Conservation (phyloP, 2,797 vertebrate species). For the Halcyon chelicuti region DNA sequence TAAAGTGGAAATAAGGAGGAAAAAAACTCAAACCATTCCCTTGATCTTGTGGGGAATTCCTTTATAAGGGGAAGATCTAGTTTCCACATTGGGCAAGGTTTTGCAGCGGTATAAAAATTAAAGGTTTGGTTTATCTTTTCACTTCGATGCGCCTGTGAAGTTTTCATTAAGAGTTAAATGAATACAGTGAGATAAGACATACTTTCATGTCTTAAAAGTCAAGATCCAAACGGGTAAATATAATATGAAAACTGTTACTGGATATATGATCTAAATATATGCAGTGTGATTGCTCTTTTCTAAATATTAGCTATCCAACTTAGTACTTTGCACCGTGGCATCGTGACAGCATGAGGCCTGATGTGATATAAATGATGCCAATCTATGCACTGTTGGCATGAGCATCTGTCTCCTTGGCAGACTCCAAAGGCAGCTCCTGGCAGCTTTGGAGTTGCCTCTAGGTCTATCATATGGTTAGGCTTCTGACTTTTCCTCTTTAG, state of each 20-base stretch:
- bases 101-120: neutral
- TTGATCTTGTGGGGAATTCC: neutral
- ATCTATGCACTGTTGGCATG: conserved; percentile 64
- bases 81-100: neutral
- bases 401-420: conserved; percentile 74
- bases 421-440: conserved; percentile 59
- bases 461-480: conserved; percentile 65
- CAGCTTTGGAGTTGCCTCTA: conserved; percentile 64
- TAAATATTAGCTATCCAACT: conserved; percentile 46
- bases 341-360: conserved; percentile 34
- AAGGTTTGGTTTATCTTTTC: neutral
- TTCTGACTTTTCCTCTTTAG: conserved; percentile 65
- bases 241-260: neutral
- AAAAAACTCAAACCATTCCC: neutral
- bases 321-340: conserved; percentile 16
- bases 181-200: neutral
- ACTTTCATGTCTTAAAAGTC: neutral
- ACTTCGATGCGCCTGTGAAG: rapidly evolving
- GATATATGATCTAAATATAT: neutral
- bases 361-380: conserved; percentile 66
- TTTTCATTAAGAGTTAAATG: neutral
- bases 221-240: neutral
- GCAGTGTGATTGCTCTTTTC: conserved; percentile 18
- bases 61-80: neutral
- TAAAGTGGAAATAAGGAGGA: neutral